A percentile compares a stretch with the other conserved stretches of the same genome.
Conservation (phyloP, 2,888 invertebrate species). For the Orchestes rusci region DNA sequence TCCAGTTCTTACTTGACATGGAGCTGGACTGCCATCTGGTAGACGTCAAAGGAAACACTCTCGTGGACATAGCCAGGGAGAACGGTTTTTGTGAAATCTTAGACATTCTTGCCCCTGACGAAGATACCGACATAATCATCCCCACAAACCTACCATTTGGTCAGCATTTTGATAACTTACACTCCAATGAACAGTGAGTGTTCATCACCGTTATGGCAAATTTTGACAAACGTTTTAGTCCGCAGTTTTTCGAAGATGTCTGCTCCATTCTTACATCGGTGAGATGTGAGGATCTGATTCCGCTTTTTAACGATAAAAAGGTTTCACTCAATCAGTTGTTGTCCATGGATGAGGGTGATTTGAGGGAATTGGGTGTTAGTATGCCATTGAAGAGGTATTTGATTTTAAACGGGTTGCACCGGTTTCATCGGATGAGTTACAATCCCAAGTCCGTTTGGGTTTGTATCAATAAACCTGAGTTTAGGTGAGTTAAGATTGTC, state of each 20-base stretch:
- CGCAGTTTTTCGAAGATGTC: slow-evolving; percentile 49
- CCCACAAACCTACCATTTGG: no score
- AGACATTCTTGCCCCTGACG: slow-evolving; percentile 42
- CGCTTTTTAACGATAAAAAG: slow-evolving; percentile 45
- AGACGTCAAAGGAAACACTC: slow-evolving; percentile 48
- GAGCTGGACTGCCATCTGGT: slow-evolving; percentile 48
- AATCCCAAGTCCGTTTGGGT: slow-evolving; percentile 43
- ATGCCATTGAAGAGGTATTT: slow-evolving; percentile 55
- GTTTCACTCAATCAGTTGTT: slow-evolving; percentile 53
- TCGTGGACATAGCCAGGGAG: slow-evolving; percentile 48
- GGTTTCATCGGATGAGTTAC: slow-evolving; percentile 55
- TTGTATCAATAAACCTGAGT: slow-evolving; percentile 32
- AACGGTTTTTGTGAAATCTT: slow-evolving; percentile 48
- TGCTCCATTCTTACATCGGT: slow-evolving; percentile 53
- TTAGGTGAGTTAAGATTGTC: no score
- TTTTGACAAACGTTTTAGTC: slow-evolving; percentile 32
- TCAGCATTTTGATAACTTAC: no score
- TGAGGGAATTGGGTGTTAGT: slow-evolving; percentile 51
- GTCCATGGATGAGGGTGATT: slow-evolving; percentile 50
- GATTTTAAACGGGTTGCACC: slow-evolving; percentile 48
- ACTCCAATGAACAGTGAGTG: no score
- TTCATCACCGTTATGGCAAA: no score
- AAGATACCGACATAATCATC: slow-evolving; percentile 36
- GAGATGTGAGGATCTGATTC: slow-evolving; percentile 49
- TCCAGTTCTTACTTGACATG: slow-evolving; percentile 49